Conservation (phyloP, 2,888 invertebrate genomes). For the Drosophila gaucha region DNA sequence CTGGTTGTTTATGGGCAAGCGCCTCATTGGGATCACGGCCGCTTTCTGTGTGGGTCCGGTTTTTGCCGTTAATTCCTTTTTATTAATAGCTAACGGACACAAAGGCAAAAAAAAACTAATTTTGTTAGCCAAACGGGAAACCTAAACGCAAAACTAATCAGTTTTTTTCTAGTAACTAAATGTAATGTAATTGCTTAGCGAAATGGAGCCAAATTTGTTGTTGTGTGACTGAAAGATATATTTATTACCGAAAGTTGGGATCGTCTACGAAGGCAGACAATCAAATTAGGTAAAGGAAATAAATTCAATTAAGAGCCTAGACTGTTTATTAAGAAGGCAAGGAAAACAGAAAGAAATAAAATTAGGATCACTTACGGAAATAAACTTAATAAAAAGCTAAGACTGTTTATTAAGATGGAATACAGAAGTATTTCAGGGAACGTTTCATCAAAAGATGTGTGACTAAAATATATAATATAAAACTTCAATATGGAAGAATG, state of each 20-base stretch:
- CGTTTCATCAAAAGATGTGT: neutral
- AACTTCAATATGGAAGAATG: too few relatives aligned
- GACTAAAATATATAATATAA: neutral
- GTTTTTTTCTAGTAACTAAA: slow-evolving; percentile 39
- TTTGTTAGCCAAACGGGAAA: slow-evolving; percentile 54
- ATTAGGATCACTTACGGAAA: neutral
- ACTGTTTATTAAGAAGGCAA: neutral
- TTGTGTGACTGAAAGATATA: neutral
- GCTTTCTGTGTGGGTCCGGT: slow-evolving; percentile 65
- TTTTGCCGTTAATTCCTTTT: slow-evolving; percentile 80
- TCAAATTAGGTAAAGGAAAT: neutral
- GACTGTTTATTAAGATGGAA: neutral
- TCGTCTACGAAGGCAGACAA: neutral
- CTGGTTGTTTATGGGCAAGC: slow-evolving; percentile 68
- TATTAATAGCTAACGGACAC: slow-evolving; percentile 72
- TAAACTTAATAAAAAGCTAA: neutral
- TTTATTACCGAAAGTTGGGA: neutral
- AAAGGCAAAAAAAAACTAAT: slow-evolving; percentile 52
- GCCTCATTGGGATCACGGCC: slow-evolving; percentile 72
- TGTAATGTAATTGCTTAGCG: slow-evolving; percentile 39
- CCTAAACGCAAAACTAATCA: slow-evolving; percentile 67
- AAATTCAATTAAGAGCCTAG: neutral
- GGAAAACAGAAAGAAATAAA: slow-evolving; percentile 1
- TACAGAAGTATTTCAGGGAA: neutral
- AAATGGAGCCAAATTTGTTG: slow-evolving; percentile 20